These are phyloP conservation scores for Rhimphoctona megacephalus DNA, from an alignment of 2,888 invertebrate species.

Conservation along the genomic window DNA sequence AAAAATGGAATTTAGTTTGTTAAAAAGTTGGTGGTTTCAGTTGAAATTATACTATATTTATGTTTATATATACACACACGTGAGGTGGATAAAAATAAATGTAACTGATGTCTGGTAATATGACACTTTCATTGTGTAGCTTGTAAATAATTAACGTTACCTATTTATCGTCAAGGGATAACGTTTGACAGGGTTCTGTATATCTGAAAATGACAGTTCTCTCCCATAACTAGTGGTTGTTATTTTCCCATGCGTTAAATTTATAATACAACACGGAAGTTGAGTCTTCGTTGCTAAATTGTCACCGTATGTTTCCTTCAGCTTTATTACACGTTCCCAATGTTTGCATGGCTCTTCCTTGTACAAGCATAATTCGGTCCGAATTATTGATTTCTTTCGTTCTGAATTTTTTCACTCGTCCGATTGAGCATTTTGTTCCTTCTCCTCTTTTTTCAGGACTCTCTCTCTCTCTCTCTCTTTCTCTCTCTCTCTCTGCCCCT, in stretches of 20 bases:
- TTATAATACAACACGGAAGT: neutral
- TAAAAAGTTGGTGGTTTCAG: neutral
- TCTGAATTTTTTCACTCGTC: neutral
- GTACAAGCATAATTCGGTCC: neutral
- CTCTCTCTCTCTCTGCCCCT: too few relatives aligned
- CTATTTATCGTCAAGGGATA: neutral
- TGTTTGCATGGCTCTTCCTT: neutral
- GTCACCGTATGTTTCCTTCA: neutral
- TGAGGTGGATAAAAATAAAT: neutral
- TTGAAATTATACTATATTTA: neutral
- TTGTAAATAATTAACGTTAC: neutral
- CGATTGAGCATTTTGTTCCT: neutral
- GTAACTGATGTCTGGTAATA: neutral
- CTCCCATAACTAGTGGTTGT: neutral
- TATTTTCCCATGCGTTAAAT: conserved; percentile 1
- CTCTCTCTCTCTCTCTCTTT: too few relatives aligned
- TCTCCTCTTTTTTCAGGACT: neutral
- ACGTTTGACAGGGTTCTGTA: conserved; percentile 1
- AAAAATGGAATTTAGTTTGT: too few relatives aligned
- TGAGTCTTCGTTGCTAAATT: conserved; percentile 2
- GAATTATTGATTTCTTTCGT: neutral
- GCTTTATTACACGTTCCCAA: neutral
- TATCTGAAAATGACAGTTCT: neutral
- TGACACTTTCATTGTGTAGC: neutral
- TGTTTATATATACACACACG: neutral